Evolutionary conservation across 2,888 invertebrate species (phyloP).

Genomic region (Axea sp.): DNA sequence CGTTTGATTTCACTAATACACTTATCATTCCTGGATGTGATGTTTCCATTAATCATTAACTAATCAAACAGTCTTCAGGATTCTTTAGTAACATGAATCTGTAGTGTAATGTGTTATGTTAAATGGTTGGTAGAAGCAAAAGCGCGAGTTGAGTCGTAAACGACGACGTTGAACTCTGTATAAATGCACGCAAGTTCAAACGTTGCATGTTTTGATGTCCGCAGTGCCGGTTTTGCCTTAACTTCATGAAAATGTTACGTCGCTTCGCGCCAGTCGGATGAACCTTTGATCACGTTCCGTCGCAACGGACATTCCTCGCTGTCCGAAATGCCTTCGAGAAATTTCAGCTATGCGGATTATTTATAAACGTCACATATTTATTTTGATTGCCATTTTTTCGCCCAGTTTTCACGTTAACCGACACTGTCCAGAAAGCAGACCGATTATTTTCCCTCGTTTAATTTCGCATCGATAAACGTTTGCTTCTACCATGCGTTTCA

Average conservation of each 20-base stretch:
- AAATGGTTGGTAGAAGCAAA: conserved; percentile 44
- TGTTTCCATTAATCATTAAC: conserved; percentile 43
- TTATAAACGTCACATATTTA: conserved; percentile 25
- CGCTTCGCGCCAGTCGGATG: no score
- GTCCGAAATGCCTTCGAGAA: conserved; percentile 19
- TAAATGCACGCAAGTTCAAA: no score
- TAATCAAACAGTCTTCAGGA: conserved; percentile 13
- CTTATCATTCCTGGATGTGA: conserved; percentile 29
- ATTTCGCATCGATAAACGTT: background rate
- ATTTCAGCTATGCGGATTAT: conserved; percentile 33
- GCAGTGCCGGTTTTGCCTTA: no score
- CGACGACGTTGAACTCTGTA: no score
- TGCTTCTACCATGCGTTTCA: conserved; percentile 26
- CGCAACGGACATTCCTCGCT: no score
- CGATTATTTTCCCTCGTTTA: conserved; percentile 6
- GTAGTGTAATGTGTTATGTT: conserved; percentile 5
- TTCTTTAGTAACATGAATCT: conserved; percentile 6
- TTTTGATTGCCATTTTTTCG: conserved; percentile 7
- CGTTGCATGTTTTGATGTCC: no score
- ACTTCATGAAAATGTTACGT: no score
- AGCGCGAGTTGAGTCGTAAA: background rate
- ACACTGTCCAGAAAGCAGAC: conserved; percentile 8
- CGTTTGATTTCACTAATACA: conserved; percentile 41
- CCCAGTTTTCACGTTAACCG: background rate
- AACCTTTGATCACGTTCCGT: no score